Evolutionary conservation across 2,888 invertebrate species (phyloP).

Genomic region (Minunthozetes semirufus): DNA sequence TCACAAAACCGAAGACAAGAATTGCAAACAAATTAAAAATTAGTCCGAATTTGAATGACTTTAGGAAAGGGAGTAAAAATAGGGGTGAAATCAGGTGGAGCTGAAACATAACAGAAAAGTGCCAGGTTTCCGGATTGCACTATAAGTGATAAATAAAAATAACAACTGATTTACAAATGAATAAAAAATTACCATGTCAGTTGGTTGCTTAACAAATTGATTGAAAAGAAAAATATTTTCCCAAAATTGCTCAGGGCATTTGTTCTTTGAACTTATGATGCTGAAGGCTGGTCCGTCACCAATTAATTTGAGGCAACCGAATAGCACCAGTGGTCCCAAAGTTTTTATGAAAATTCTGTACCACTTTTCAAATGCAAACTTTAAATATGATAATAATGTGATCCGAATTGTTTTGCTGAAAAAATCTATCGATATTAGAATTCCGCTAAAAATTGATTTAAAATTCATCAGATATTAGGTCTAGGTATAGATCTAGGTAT

Average conservation of each 20-base stretch:
- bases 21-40: background rate
- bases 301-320: background rate
- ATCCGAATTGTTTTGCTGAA: background rate
- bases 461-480: too few relatives aligned
- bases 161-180: background rate
- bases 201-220: background rate
- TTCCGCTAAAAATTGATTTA: background rate
- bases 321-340: slow-evolving; percentile 18
- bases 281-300: slow-evolving; percentile 21
- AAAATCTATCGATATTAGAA: slow-evolving; percentile 29
- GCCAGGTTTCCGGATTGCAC: background rate
- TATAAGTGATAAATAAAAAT: background rate
- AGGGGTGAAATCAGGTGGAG: slow-evolving; percentile 26
- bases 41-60: background rate
- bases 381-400: background rate
- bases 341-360: background rate
- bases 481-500: too few relatives aligned
- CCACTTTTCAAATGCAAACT: slow-evolving; percentile 22
- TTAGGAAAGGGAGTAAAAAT: slow-evolving; percentile 7
- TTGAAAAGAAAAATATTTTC: slow-evolving; percentile 16
- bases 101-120: slow-evolving; percentile 22
- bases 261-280: too few relatives aligned
- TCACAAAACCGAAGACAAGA: slow-evolving; percentile 7
- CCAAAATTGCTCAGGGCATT: background rate
- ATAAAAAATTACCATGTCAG: slow-evolving; percentile 13